Conservation (phyloP, 2,797 vertebrate species). For the Pseudochaenichthys georgianus region DNA sequence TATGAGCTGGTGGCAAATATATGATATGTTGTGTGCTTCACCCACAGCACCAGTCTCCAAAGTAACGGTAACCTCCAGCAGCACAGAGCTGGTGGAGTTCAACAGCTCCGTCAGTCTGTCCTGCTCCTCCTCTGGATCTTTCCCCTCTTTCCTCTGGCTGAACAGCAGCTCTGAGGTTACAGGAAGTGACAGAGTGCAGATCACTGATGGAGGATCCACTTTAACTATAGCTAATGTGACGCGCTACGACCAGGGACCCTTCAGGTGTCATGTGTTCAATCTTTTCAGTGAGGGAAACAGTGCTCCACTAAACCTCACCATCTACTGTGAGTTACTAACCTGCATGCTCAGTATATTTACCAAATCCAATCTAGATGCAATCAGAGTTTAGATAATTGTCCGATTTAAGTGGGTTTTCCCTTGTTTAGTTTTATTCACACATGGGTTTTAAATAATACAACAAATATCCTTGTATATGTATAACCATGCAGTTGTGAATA, state of each 20-base stretch:
- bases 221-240: no score
- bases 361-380: neutral
- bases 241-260: no score
- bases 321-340: constrained; percentile 60
- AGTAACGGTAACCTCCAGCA: constrained; percentile 35
- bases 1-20: no score
- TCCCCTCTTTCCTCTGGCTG: constrained; percentile 7
- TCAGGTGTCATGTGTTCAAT: constrained; percentile 65
- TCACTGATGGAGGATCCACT: no score
- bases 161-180: no score
- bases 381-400: no score
- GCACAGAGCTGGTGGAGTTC: constrained; percentile 62
- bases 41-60: constrained; percentile 60
- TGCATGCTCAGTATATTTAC: neutral
- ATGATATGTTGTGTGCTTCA: neutral
- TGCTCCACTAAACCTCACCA: constrained; percentile 42
- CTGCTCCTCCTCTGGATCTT: no score
- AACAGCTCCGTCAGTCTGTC: neutral
- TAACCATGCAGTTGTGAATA: neutral
- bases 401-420: no score
- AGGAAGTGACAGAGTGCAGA: no score
- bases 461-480: no score
- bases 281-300: constrained; percentile 57
- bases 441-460: no score
- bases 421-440: no score